Base-by-base conservation (phyloP, 2,888 invertebrate genomes). In the Epinotia ramella region DNA sequence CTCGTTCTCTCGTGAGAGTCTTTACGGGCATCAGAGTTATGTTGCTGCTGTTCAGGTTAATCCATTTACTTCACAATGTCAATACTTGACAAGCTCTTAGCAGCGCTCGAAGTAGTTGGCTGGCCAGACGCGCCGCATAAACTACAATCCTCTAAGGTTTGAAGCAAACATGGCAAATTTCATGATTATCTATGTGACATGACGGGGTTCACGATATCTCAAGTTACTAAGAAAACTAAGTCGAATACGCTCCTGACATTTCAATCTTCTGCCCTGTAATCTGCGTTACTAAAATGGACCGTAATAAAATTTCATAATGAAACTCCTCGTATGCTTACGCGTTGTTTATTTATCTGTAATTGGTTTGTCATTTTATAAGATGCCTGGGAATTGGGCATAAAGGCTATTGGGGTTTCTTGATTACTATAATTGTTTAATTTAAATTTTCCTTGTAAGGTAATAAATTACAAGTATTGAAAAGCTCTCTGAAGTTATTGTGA, bases 221-320 rank as follows among this genome's bases (percentile, higher is more conserved):
- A 9, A 40, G 40, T 40, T 40, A 40, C n/a, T 16, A 53, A n/a
- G n/a, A 53, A 53, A n/a, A 53, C 53, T 2, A 53, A n/a, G 53
- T 53, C 53, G 53, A 53, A 53, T 53, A 53, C 7, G 13, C n/a
- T 53, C n/a, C 53, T 82, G 83, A 84, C 83, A 82, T 78, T 84
- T 86, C 80, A 84, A 85, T 86, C 70, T 60, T 3, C 28, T 9
- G 28, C 53, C 57, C 60, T n/a, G n/a, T 46, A 57, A 71, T 70
- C 20, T 18, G 66, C 16, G 46, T 56, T 62, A 71, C 57, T 72
- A 72, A 76, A 71, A 76, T 66, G 60, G 70, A 40, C 40, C 40
- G 70, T 67, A 20, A 76, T 76, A 72, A 72, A 57, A 65, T 24
- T 75, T 71, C 11, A 49, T 71, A 63, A 57, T 24, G 46, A 64